These are phyloP conservation scores for Chromobotia macracanthus DNA, from an alignment of 2,797 vertebrate species.

Conservation along the genomic window DNA sequence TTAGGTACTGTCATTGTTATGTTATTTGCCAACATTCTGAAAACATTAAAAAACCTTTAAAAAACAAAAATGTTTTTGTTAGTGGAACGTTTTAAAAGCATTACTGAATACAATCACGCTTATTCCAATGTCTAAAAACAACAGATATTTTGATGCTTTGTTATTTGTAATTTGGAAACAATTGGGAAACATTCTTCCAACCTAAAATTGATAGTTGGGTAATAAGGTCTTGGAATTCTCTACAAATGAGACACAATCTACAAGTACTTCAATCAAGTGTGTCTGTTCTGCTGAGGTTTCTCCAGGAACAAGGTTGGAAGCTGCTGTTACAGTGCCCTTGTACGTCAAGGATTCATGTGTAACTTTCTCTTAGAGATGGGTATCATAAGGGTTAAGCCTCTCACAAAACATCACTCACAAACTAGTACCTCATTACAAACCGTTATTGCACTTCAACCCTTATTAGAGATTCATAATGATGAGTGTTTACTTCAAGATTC, in stretches of 20 bases:
- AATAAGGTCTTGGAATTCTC: neutral
- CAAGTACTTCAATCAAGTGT: neutral
- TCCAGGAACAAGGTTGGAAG: neutral
- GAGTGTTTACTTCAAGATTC: conserved; percentile 3
- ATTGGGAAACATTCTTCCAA: no score
- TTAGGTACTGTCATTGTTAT: no score
- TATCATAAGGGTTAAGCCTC: neutral
- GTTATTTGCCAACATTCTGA: no score
- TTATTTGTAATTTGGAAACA: no score
- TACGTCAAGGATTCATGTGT: neutral
- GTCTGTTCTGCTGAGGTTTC: neutral
- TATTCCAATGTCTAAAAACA: no score
- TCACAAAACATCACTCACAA: neutral
- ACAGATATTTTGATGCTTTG: no score
- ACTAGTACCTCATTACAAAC: conserved; percentile 9
- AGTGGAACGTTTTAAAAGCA: no score
- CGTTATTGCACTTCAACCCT: conserved; percentile 39
- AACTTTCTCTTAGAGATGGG: neutral
- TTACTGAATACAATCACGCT: no score
- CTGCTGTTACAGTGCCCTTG: neutral
- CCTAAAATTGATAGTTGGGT: neutral
- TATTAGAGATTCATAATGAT: conserved; percentile 32
- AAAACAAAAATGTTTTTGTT: no score
- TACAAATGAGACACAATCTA: neutral
- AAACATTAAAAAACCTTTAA: no score